Conservation (phyloP, 2,113 vertebrate species). For the Pygathrix nemaeus region DNA sequence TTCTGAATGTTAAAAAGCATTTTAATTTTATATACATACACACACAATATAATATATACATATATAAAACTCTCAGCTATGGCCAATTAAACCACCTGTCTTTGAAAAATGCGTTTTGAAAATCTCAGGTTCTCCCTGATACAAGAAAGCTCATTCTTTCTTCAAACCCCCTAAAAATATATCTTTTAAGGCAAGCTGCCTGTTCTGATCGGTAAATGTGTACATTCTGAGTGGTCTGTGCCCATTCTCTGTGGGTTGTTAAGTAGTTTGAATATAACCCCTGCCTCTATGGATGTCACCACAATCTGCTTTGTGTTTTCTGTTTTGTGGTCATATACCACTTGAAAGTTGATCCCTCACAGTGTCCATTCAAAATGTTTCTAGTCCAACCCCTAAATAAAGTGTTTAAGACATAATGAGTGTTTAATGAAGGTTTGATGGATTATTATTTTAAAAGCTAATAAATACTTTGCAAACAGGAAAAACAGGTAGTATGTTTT, state of each 20-base stretch:
- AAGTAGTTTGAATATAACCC: background rate
- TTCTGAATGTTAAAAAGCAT: background rate
- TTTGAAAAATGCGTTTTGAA: background rate
- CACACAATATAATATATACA: background rate
- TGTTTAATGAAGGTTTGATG: background rate
- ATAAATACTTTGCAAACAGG: background rate
- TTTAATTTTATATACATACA: background rate
- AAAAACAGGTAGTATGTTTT: background rate
- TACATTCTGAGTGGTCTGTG: background rate
- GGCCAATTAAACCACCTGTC: background rate
- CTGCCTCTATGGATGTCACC: background rate
- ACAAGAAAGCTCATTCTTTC: background rate
- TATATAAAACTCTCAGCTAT: background rate
- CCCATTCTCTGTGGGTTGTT: background rate
- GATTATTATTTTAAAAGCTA: background rate
- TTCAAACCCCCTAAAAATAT: background rate
- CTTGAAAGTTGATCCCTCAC: background rate
- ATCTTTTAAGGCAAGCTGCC: background rate
- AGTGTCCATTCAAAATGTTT: background rate
- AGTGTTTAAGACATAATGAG: background rate
- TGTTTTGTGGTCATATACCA: background rate
- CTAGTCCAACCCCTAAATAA: background rate
- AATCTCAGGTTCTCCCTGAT: background rate
- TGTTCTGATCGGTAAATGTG: background rate
- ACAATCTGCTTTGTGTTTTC: background rate